Evolutionary conservation across 2,888 invertebrate genomes (phyloP), one percentile per base, ranked within the genome.

Genomic region (Cerastis leucographa): DNA sequence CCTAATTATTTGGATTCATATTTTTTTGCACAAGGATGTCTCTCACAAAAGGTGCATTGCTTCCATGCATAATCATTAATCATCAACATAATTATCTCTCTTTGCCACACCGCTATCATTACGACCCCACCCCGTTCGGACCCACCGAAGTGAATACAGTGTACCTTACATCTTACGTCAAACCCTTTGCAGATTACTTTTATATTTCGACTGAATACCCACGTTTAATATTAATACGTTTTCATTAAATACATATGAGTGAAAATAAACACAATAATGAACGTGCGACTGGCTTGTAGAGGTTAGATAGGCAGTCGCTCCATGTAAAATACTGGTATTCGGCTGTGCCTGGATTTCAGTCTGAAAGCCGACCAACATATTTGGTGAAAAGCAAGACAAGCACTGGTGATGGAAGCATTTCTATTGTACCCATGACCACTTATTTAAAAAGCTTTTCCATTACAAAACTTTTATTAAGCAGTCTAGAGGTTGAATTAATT

Each of bases 111-210:
- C 81, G 86, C 84, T 68, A 8, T 25, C 73, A 78, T 2, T 74
- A 3, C 5, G 11, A 22, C 83, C 72, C 49, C 54, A 68, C 79
- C 61, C 51, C 11, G 51, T 0, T 22, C 14, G 68, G 70, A 67
- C 71, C 70, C 87, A 87, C 29, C 84, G 78, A 82, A 75, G 70
- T 87, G 87, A 80, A 84, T 56, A 75, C 85, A 76, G 79, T 77
- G 78, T 87, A 87, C 88, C 76, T 88, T 66, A 86, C 75, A 78
- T 88, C 84, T 88, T 81, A 88, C 78, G 79, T 78, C 42, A 78
- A 78, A 77, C 76, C 85, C 71, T 81, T 75, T 65, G 59, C 79
- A 80, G 71, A 88, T 87, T 88, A 85, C 84, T 84, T 85, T 84
- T 74, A 81, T 81, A 83, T 87, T 82, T 87, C 78, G 67, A 73